These are phyloP conservation scores for Catajapyx aquilonaris DNA, from an alignment of 1,140 invertebrate species.

Conservation along the genomic window DNA sequence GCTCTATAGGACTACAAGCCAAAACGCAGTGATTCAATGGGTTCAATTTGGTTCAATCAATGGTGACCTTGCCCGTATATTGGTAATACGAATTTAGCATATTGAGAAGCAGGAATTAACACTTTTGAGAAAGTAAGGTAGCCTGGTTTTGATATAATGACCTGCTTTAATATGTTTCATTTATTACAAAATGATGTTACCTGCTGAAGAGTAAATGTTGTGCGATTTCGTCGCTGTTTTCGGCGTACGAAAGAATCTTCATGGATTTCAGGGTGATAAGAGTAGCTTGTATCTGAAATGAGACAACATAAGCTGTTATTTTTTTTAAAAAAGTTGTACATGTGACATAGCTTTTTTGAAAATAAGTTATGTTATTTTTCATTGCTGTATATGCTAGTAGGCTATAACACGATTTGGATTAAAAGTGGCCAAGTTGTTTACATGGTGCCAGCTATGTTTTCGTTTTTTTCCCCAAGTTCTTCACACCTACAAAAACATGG, in stretches of 20 bases:
- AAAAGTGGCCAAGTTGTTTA: too few species aligned
- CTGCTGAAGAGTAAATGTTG: slow-evolving; percentile 91
- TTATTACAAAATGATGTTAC: slow-evolving; percentile 26
- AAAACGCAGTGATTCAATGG: neutral
- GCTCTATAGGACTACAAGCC: too few species aligned
- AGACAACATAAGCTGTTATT: slow-evolving; percentile 11
- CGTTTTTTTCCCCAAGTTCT: too few species aligned
- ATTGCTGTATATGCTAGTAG: too few species aligned
- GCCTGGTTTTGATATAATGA: too few species aligned
- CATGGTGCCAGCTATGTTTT: too few species aligned
- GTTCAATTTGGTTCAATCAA: neutral
- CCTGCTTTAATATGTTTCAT: too few species aligned
- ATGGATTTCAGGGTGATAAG: slow-evolving; percentile 80
- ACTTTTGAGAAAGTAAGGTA: neutral
- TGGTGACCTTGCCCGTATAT: neutral
- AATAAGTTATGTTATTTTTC: too few species aligned
- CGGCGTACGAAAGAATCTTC: slow-evolving; percentile 90
- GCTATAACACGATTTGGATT: too few species aligned
- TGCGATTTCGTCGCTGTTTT: slow-evolving; percentile 86
- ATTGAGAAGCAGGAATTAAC: neutral
- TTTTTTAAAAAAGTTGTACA: too few species aligned
- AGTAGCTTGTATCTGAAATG: slow-evolving; percentile 63
- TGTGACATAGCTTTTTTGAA: too few species aligned
- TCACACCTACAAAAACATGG: too few species aligned
- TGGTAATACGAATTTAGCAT: neutral